Base-by-base conservation (phyloP, 2,888 invertebrate genomes). In the Cryptus viduatorius region DNA sequence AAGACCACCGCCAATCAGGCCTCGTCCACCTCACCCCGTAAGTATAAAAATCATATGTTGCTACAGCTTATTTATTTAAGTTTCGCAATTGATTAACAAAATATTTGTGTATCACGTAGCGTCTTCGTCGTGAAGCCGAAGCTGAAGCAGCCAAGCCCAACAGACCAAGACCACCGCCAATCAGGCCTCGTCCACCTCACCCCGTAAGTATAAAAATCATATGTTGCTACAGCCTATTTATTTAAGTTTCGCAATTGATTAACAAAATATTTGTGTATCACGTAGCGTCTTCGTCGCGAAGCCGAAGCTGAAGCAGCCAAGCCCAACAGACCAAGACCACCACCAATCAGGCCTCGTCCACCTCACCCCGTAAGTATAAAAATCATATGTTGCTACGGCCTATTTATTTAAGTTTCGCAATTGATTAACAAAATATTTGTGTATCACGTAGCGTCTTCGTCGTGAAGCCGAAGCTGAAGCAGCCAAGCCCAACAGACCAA, bases 361-460 rank as follows among this genome's bases (percentile, higher is more conserved):
- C 67, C 80, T 7, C 87, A 84, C 16, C 87, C 87, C 1, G 88
- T 89, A 82, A 87, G 78, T 78, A 37, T 24, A 19, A 56, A 12
- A 12, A 65, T 42, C 44, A 4, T 5, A 24, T 19, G 8, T 16
- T 42, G 12, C 24, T 2, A 4, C 37, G 7, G 4, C 37, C 37
- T 37, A 37, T 37, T 37, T 37, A 4, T 2, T 37, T 0, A 8
- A 37, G 8, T 1, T 37, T 8, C 4, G 5, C 37, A 8, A 37
- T 37, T 37, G 3, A 71, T 68, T n/a, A 53, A 65, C 24, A 61
- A 61, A 48, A 19, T 12, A 3, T 31, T 59, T 5, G 4, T 42
- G 19, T 4, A 53, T 29, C 64, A 10, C 3, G 3, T 50, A 86
- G 87, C 84, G 87, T 29, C 56, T 75, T 68, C 84, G 83, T 3